These are phyloP conservation scores for Saguinus midas DNA, from an alignment of 2,113 vertebrate genomes.

Conservation along the genomic window DNA sequence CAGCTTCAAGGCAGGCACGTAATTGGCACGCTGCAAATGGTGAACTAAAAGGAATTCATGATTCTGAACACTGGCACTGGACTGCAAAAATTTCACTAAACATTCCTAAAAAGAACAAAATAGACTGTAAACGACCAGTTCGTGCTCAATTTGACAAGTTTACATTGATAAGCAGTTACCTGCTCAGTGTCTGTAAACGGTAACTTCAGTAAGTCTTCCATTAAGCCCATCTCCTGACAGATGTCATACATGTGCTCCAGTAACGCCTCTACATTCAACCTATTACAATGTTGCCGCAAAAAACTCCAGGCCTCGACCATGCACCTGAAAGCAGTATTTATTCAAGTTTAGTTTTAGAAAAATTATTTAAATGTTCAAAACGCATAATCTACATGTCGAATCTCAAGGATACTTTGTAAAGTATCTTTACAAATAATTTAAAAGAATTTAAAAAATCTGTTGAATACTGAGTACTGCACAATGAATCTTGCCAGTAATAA, in stretches of 20 bases:
- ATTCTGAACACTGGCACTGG: slow-evolving; percentile 88
- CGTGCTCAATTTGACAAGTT: neutral
- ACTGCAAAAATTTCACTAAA: slow-evolving; percentile 92
- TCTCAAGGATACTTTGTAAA: neutral
- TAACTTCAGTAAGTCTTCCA: slow-evolving; percentile 94
- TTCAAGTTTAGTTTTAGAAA: slow-evolving; percentile 30
- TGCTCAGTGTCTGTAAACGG: slow-evolving; percentile 91
- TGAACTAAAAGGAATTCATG: slow-evolving; percentile 93
- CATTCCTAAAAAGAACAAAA: slow-evolving; percentile 85
- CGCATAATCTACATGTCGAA: neutral
- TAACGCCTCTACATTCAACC: slow-evolving; percentile 87
- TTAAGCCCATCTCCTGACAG: slow-evolving; percentile 93
- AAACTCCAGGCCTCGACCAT: slow-evolving; percentile 93
- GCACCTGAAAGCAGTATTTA: slow-evolving; percentile 83
- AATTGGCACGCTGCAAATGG: slow-evolving; percentile 93
- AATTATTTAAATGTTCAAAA: neutral
- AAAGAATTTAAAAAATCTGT: neutral
- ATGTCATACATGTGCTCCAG: slow-evolving; percentile 89
- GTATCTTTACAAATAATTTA: neutral
- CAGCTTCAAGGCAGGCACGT: slow-evolving; percentile 91
- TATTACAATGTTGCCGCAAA: slow-evolving; percentile 87
- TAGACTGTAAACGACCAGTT: neutral
- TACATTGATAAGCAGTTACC: slow-evolving; percentile 77
- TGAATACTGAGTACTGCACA: neutral
- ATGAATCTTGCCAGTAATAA: neutral